These are phyloP conservation scores for Schrankia costaestrigalis DNA, from an alignment of 2,888 invertebrate genomes.

Conservation along the genomic window DNA sequence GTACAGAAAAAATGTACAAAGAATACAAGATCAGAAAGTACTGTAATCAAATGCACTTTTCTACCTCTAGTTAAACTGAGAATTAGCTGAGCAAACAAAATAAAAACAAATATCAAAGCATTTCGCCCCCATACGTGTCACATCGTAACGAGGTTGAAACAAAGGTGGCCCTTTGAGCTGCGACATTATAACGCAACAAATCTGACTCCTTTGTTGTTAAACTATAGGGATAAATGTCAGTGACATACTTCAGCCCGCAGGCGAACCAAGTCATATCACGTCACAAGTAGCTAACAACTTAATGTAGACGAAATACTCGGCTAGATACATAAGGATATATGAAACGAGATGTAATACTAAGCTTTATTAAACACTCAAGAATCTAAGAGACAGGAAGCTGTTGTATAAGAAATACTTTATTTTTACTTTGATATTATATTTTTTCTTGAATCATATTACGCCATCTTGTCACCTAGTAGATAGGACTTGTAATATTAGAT, in stretches of 20 bases:
- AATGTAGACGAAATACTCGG: not conserved
- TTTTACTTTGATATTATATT: no score
- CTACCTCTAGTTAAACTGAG: not conserved
- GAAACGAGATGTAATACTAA: no score
- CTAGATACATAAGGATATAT: no score
- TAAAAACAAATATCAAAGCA: conserved; percentile 35
- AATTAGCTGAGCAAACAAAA: conserved; percentile 20
- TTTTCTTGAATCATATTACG: no score
- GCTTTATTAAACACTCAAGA: no score
- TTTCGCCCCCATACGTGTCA: conserved; percentile 45
- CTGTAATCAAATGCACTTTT: no score
- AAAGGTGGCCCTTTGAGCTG: conserved; percentile 44
- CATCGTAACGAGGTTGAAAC: conserved; percentile 41
- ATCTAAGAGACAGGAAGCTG: no score
- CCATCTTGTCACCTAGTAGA: no score
- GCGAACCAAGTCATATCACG: conserved; percentile 19
- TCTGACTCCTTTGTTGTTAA: conserved; percentile 60
- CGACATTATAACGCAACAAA: conserved; percentile 56
- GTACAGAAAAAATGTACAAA: no score
- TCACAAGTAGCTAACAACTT: conserved; percentile 6
- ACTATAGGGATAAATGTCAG: conserved; percentile 67
- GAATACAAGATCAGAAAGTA: no score
- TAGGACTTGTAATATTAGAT: no score
- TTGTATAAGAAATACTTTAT: no score
- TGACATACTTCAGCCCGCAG: conserved; percentile 38